Percentiles rank a stretch among this genome's conserved stretches.
Evolutionary conservation across 2,797 vertebrate genomes (phyloP).

Genomic region (Phylloscopus collybita): DNA sequence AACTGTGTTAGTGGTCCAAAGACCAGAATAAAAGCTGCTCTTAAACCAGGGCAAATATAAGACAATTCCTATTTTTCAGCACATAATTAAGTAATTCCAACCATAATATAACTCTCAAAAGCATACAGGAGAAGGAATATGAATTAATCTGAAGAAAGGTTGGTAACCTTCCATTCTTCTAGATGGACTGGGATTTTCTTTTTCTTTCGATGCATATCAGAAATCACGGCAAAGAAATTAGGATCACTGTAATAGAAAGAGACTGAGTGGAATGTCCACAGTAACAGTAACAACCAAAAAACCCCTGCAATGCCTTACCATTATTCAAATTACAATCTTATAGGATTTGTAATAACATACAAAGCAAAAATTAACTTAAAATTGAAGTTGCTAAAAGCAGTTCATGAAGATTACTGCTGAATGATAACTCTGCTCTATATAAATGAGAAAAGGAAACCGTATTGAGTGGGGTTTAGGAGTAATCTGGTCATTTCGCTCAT

Average conservation of each 20-base stretch:
- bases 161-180: conserved; percentile 55
- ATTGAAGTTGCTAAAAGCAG: conserved; percentile 65
- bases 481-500: conserved; percentile 78
- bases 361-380: conserved; percentile 73
- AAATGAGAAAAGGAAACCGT: conserved; percentile 61
- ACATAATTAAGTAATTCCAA: conserved; percentile 35
- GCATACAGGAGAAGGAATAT: conserved; percentile 37
- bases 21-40: conserved; percentile 49
- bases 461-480: conserved; percentile 62
- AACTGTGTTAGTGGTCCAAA: conserved; percentile 23
- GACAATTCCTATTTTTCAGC: conserved; percentile 46
- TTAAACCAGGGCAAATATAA: conserved; percentile 55
- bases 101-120: conserved; percentile 53
- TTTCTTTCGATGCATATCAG: conserved; percentile 54
- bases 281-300: conserved; percentile 57
- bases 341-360: conserved; percentile 58
- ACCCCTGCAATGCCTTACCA: conserved; percentile 42
- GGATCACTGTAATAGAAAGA: conserved; percentile 58
- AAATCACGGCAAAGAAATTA: conserved; percentile 66
- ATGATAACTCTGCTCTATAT: conserved; percentile 55
- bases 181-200: conserved; percentile 58
- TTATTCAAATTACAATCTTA: conserved; percentile 64
- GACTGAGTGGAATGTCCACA: conserved; percentile 70
- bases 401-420: conserved; percentile 62
- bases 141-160: conserved; percentile 40